phyloP scores from a whole-genome alignment of 2,888 invertebrate genomes.

The Melanargia galathea region DNA sequence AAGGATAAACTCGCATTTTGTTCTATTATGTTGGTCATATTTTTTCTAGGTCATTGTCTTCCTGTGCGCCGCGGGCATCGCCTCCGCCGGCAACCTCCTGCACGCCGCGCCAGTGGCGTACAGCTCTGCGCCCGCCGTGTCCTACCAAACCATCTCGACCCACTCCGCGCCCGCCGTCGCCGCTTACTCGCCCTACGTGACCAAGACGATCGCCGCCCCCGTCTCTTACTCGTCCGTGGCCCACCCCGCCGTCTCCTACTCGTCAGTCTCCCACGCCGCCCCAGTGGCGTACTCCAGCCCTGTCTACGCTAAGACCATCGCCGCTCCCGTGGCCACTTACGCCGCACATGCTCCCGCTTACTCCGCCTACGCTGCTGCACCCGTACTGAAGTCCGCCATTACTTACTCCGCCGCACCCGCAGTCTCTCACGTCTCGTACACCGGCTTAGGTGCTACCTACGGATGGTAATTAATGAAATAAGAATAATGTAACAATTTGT shows the following conservation, averaged over 20 bases:
- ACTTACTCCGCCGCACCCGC: conserved; percentile 81
- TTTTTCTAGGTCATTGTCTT: conserved; percentile 75
- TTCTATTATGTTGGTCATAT: background rate
- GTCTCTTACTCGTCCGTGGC: conserved; percentile 36
- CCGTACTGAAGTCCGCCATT: conserved; percentile 79
- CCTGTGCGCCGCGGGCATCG: conserved; percentile 82
- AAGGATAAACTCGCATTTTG: background rate
- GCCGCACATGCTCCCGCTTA: conserved; percentile 47
- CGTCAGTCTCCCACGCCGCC: conserved; percentile 52
- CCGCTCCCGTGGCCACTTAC: conserved; percentile 44
- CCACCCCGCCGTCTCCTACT: conserved; percentile 66
- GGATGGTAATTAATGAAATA: conserved; percentile 57
- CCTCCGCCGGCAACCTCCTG: conserved; percentile 82
- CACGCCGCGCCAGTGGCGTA: conserved; percentile 71
- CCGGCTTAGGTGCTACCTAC: conserved; percentile 78
- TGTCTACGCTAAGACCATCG: conserved; percentile 38
- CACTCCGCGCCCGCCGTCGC: conserved; percentile 45
- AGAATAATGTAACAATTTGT: background rate
- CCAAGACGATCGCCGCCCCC: conserved; percentile 51
- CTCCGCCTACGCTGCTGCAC: conserved; percentile 58
- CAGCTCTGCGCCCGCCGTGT: conserved; percentile 76
- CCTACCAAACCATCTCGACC: conserved; percentile 31
- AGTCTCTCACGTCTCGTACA: conserved; percentile 84
- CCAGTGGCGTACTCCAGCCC: conserved; percentile 46
- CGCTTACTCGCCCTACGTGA: conserved; percentile 39